Percentiles rank a stretch among this genome's conserved stretches.
phyloP scores from a whole-genome alignment of 2,113 vertebrate genomes.

The Calonectris borealis region DNA sequence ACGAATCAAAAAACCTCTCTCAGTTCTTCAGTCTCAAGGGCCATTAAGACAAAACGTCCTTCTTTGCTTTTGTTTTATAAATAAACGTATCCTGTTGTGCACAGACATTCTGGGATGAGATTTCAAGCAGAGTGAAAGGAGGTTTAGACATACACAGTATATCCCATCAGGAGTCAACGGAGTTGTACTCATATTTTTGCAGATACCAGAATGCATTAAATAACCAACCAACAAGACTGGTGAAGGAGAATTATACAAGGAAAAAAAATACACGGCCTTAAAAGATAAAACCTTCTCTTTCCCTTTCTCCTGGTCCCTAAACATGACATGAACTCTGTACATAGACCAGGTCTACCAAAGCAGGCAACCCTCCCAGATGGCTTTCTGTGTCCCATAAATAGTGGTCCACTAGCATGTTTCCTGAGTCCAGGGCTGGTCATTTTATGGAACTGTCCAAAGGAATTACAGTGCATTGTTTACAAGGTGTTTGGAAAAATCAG shows the following conservation, averaged over 20 bases:
- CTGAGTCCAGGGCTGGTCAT: conserved; percentile 31
- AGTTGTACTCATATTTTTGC: not conserved
- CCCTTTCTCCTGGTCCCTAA: conserved; percentile 39
- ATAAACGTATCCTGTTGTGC: not conserved
- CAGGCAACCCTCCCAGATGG: not conserved
- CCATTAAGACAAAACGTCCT: conserved; percentile 11
- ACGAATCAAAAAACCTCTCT: not conserved
- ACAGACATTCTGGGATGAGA: not conserved
- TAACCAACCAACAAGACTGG: not conserved
- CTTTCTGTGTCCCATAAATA: conserved; percentile 1
- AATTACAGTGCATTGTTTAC: conserved; percentile 10
- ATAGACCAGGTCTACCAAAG: not conserved
- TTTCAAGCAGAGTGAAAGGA: not conserved
- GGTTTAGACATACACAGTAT: not conserved
- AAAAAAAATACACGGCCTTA: not conserved
- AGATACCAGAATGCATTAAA: not conserved
- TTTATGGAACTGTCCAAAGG: conserved; percentile 20
- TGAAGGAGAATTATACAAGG: not conserved
- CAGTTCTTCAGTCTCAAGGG: conserved; percentile 8
- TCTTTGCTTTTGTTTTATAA: conserved; percentile 5
- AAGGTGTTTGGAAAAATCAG: not conserved
- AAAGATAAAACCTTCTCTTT: not conserved
- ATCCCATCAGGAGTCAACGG: not conserved
- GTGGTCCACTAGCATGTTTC: conserved; percentile 40
- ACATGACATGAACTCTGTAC: not conserved